phyloP scores from a whole-genome alignment of 2,888 invertebrate genomes.

The Eupithecia vulgata region DNA sequence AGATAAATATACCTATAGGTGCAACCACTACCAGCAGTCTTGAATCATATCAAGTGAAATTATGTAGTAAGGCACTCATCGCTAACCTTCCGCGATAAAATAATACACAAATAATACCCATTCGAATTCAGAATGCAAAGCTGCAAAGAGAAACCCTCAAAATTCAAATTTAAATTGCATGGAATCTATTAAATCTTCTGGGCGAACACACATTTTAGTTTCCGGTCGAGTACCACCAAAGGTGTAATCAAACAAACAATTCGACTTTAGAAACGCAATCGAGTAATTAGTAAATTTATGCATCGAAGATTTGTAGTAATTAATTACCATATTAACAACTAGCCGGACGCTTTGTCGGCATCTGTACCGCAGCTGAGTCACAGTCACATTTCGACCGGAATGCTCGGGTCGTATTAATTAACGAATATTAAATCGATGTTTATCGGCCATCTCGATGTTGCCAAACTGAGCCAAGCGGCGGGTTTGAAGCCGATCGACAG shows the following conservation, averaged over 20 bases:
- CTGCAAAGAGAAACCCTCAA: background rate
- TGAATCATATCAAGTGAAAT: slow-evolving; percentile 1
- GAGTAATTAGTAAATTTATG: slow-evolving; percentile 73
- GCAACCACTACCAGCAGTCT: background rate
- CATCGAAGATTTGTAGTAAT: slow-evolving; percentile 78
- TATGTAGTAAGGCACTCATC: background rate
- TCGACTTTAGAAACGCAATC: slow-evolving; percentile 39
- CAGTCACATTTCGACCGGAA: slow-evolving; percentile 76
- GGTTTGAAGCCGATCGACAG: slow-evolving; percentile 70
- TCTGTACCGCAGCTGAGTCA: slow-evolving; percentile 72
- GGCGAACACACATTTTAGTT: background rate
- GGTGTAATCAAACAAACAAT: slow-evolving; percentile 16
- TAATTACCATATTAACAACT: slow-evolving; percentile 82
- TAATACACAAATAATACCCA: background rate
- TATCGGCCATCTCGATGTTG: slow-evolving; percentile 82
- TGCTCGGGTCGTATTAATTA: slow-evolving; percentile 82
- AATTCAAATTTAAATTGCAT: background rate
- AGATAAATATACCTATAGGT: background rate
- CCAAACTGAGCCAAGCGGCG: slow-evolving; percentile 76
- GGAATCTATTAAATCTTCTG: background rate
- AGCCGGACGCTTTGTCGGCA: slow-evolving; percentile 78
- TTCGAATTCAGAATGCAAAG: background rate
- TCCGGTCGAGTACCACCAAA: slow-evolving; percentile 1
- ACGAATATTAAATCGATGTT: slow-evolving; percentile 83
- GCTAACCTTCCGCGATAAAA: background rate